Conservation (phyloP, 2,113 vertebrate species). For the Ictalurus furcatus region DNA sequence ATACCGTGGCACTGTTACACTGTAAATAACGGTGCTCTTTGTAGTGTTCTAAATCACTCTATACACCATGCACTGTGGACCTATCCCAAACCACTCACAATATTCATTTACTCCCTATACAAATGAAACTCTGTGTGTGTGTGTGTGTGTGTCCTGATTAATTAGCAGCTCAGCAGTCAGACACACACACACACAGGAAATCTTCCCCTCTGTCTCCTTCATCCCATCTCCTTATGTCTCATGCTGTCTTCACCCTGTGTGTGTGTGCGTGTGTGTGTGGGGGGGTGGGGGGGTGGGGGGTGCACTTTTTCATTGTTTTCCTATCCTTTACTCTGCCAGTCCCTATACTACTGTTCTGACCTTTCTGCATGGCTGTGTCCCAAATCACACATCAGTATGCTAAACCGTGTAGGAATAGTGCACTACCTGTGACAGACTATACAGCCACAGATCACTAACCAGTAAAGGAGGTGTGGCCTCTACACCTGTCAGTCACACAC, state of each 20-base stretch:
- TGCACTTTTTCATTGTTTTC: background rate
- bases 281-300: background rate
- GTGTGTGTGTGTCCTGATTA: conserved; percentile 21
- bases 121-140: background rate
- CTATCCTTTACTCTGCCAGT: background rate
- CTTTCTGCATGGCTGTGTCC: background rate
- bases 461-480: background rate
- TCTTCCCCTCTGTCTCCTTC: background rate
- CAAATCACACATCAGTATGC: background rate
- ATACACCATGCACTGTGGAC: background rate
- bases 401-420: background rate
- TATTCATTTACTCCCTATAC: background rate
- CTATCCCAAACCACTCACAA: background rate
- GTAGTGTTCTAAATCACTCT: background rate
- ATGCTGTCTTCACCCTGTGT: background rate
- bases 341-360: background rate
- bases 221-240: background rate
- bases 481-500: background rate
- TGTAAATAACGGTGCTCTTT: background rate
- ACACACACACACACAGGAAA: conserved; percentile 11
- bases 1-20: too few relatives aligned
- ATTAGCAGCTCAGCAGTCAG: conserved; percentile 45
- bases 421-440: background rate
- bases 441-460: background rate
- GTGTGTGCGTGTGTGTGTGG: background rate